Percentiles rank a stretch among this genome's conserved stretches.
Evolutionary conservation across 2,888 invertebrate genomes (phyloP).

Genomic region (Galerucella nymphaeae): DNA sequence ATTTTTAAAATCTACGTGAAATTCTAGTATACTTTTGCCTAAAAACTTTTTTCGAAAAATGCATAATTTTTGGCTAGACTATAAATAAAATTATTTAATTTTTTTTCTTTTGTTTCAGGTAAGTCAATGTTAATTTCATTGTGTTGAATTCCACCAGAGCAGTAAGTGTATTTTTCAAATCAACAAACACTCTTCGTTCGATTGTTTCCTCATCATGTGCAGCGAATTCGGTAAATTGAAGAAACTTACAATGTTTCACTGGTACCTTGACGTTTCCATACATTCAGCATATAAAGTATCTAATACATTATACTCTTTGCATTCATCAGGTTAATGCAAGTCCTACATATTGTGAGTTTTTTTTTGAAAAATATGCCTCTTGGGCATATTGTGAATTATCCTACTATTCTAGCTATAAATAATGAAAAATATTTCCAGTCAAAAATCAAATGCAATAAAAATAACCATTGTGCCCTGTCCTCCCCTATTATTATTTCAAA

Average conservation of each 20-base stretch:
- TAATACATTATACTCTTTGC: not conserved
- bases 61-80: not conserved
- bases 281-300: not conserved
- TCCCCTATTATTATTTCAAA: too few species aligned
- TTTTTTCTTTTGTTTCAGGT: constrained; percentile 3
- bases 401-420: too few species aligned
- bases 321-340: not conserved
- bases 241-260: not conserved
- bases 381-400: too few species aligned
- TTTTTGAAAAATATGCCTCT: too few species aligned
- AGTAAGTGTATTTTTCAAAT: not conserved
- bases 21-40: too few species aligned
- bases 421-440: too few species aligned
- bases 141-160: not conserved
- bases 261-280: not conserved
- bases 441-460: too few species aligned
- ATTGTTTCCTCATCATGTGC: not conserved
- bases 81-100: not conserved
- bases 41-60: too few species aligned
- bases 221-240: not conserved
- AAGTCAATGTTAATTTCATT: constrained; percentile 6
- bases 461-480: too few species aligned
- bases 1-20: too few species aligned
- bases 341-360: too few species aligned
- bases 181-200: not conserved